Percentiles rank a stretch among this genome's conserved stretches.
Evolutionary conservation across 2,797 vertebrate genomes (phyloP).

Genomic region (Eulemur mongoz): DNA sequence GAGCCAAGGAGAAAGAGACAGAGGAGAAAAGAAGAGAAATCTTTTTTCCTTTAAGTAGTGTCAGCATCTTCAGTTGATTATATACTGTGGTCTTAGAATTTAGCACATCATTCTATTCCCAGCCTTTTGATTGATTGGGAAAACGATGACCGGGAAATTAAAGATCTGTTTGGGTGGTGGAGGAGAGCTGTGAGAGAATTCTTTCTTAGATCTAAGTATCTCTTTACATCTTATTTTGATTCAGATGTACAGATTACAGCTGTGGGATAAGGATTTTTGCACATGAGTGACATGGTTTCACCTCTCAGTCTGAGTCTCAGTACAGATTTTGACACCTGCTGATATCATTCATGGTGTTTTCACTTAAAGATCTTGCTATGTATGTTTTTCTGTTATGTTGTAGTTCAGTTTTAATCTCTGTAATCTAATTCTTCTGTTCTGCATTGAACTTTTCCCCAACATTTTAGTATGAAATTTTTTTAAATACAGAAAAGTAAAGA

Average conservation of each 20-base stretch:
- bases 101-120: background rate
- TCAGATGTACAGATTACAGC: constrained; percentile 48
- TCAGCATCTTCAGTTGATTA: background rate
- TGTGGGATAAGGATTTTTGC: constrained; percentile 35
- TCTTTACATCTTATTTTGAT: constrained; percentile 47
- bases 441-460: background rate
- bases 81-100: background rate
- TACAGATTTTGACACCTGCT: constrained; percentile 44
- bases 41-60: background rate
- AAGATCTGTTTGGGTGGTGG: background rate
- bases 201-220: background rate
- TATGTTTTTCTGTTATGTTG: background rate
- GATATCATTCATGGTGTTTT: constrained; percentile 1
- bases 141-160: background rate
- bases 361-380: background rate
- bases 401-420: background rate
- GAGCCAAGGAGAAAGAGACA: background rate
- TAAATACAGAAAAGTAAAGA: background rate
- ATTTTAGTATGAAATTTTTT: background rate
- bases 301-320: constrained; percentile 43
- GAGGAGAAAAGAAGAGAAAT: background rate
- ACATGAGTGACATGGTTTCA: background rate
- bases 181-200: background rate
- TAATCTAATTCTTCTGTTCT: background rate
- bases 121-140: background rate